Base-by-base conservation (phyloP, 2,888 invertebrate genomes). In the Liodrosophila aerea region DNA sequence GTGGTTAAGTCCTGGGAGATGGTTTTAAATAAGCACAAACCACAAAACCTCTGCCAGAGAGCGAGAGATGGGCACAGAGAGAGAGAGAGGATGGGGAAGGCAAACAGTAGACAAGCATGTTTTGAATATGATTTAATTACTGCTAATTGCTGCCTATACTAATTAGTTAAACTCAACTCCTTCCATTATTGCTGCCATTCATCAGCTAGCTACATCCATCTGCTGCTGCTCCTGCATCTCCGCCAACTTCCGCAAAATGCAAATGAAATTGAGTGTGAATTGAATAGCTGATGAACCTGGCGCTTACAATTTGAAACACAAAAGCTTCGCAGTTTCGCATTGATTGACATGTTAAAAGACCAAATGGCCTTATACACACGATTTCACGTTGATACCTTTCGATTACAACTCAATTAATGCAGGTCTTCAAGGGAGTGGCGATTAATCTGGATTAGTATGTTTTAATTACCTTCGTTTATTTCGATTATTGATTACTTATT, bases 91-190 rank as follows among this genome's bases (percentile, higher is more conserved):
- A 11, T 33, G 47, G 31, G 37, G 16, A 36, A 36, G 36, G 7
- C 13, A 27, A 40, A 12, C 13, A 49, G 33, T n/a, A 33, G 49
- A 7, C 39, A 7, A 31, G 22, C 44, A 54, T 61, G 67, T 70
- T 82, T 63, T 64, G 76, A 78, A 82, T 70, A 75, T 82, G 65
- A 78, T 73, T 75, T 75, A 82, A 82, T 82, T 78, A 78, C 73
- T 60, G 60, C 73, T 68, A 75, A 78, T 81, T 81, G 67, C 67
- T 40, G 49, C 41, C 62, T 49, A 40, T 43, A 60, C 70, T 78
- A 82, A 78, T 78, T 81, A 78, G 65, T 61, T 65, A 40, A 59
- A 15, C 46, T 27, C 36, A 53, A 43, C 46, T 47, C 15, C 53
- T 54, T 30, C 36, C 18, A 13, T 13, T 3, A 18, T 47, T 37